Conservation (phyloP, 2,113 vertebrate genomes). For the Erpornis zantholeuca region DNA sequence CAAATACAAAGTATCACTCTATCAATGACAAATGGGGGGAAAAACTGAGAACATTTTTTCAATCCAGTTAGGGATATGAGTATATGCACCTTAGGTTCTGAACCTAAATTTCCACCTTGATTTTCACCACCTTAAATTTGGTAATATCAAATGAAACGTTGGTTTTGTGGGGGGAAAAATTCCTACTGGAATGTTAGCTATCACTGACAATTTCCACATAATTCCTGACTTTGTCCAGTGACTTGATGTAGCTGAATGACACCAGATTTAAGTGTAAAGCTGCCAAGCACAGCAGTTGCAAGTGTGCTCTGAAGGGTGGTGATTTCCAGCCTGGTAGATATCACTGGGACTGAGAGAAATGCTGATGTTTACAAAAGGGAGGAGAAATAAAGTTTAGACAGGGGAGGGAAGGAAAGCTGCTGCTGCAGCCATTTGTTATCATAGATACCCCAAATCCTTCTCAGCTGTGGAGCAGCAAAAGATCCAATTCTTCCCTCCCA, state of each 20-base stretch:
- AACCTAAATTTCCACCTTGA: neutral
- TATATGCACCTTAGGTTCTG: neutral
- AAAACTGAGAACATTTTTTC: accelerated
- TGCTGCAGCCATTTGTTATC: neutral
- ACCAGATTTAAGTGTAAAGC: neutral
- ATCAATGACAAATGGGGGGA: neutral
- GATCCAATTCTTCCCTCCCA: neutral
- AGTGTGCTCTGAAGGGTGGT: neutral
- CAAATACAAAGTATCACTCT: neutral
- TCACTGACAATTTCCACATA: neutral
- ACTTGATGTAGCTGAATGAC: neutral
- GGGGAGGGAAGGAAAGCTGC: neutral
- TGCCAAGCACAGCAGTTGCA: neutral
- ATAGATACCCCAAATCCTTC: neutral
- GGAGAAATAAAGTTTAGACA: neutral
- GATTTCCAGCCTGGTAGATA: neutral
- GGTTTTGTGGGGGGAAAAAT: neutral
- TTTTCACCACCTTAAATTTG: neutral
- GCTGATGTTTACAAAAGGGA: neutral
- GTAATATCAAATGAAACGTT: neutral
- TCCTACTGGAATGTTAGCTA: neutral
- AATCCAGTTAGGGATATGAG: neutral
- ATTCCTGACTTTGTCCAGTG: neutral
- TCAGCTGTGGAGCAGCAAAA: neutral
- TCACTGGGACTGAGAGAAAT: neutral